Evolutionary conservation across 2,888 invertebrate species (phyloP), one percentile per base, ranked within the genome.

Genomic region (Parnassius apollo): DNA sequence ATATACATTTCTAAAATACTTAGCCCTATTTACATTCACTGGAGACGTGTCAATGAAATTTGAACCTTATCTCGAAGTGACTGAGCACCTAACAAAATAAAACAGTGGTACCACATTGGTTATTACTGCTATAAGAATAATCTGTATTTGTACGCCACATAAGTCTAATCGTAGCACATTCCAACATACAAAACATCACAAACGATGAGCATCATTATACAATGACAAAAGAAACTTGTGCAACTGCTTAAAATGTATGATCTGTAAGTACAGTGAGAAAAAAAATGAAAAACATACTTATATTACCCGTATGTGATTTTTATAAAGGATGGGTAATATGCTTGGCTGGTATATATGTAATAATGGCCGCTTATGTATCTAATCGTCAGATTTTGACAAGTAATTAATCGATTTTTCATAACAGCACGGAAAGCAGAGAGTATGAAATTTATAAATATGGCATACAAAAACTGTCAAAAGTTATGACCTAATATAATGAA

Each of bases 141-240:
- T 78, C 75, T 73, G 75, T 78, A 78, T 76, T 73, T 77, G 74
- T 75, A 75, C 71, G 71, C 75, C 75, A 75, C 71, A 75, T 72
- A 74, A 75, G 77, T 79, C 75, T 88, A 86, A 88, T 87, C 83
- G 83, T 72, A 74, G 79, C 73, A 79, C 86, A 86, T 88, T 87
- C 86, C 86, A 73, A 78, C 77, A 80, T 74, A 88, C 86, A 88
- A 88, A 89, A 87, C 88, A 88, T 86, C 83, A 79, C 76, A 80
- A 81, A 77, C 82, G 77, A 74, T 78, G 82, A 81, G 75, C 84
- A 84, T 88, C 88, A 86, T 89, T 89, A 88, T 85, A 88, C 86
- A 86, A 87, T 86, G 88, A 90, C 91, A 90, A 88, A 90, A 89
- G 88, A 86, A 86, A 81, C 85, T 91, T 88, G 87, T 80, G 88